Percentiles rank a stretch among this genome's conserved stretches.
These are phyloP conservation scores for Struthidea cinerea DNA, from an alignment of 2,113 vertebrate species.

Conservation along the genomic window DNA sequence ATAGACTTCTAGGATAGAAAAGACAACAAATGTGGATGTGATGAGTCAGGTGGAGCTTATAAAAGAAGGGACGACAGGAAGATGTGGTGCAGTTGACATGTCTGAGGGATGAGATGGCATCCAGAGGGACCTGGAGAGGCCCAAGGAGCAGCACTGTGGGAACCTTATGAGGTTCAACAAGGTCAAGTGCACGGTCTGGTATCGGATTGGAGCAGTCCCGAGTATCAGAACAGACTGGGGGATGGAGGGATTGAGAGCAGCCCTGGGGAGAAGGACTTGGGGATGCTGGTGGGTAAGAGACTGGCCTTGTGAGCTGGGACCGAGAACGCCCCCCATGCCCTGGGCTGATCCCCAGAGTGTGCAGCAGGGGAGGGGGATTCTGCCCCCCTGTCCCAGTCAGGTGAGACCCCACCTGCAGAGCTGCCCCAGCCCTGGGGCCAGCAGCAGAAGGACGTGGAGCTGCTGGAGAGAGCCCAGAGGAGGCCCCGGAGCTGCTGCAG, in stretches of 20 bases:
- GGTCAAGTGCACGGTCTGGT: not conserved
- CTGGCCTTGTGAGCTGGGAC: not conserved
- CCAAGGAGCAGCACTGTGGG: not conserved
- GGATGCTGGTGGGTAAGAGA: not conserved
- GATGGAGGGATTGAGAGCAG: not conserved
- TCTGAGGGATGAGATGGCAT: not conserved
- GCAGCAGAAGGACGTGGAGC: not conserved
- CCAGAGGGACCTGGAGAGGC: not conserved
- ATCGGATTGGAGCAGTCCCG: not conserved
- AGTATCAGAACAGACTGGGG: not conserved
- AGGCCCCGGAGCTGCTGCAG: not conserved
- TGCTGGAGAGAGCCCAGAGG: not conserved
- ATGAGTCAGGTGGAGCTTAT: not conserved
- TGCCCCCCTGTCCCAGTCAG: not conserved
- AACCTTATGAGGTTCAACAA: not conserved
- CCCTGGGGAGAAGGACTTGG: not conserved
- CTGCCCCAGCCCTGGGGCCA: not conserved
- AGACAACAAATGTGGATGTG: not conserved
- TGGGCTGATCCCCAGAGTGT: not conserved
- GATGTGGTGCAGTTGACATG: not conserved
- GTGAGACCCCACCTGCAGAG: not conserved
- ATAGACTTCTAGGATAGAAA: not conserved
- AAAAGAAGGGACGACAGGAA: not conserved
- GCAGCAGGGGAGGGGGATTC: not conserved
- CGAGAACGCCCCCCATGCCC: rapidly evolving